These are phyloP conservation scores for Aythya baeri DNA, from an alignment of 2,113 vertebrate genomes.

Conservation along the genomic window DNA sequence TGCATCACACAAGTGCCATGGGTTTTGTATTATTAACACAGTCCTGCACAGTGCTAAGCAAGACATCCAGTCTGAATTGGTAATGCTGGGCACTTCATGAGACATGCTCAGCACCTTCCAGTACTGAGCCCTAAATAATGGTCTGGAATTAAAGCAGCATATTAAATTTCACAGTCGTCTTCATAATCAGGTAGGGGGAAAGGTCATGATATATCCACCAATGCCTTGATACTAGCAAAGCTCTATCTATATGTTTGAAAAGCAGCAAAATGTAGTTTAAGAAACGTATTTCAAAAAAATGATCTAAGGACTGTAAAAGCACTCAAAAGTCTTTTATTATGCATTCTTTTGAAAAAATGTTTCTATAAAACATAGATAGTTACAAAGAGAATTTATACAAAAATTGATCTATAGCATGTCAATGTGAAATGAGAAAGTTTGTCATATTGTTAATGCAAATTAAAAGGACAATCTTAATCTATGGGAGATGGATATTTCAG, in stretches of 20 bases:
- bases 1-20: background rate
- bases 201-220: background rate
- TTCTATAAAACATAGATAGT: background rate
- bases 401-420: background rate
- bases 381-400: background rate
- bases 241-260: slow-evolving; percentile 17
- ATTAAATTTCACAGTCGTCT: slow-evolving; percentile 36
- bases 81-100: background rate
- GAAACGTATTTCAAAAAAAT: slow-evolving; percentile 34
- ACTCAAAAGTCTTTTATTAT: background rate
- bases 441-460: background rate
- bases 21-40: background rate
- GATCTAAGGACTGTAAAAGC: background rate
- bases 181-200: slow-evolving; percentile 7
- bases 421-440: background rate
- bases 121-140: background rate
- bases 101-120: background rate
- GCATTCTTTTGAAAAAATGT: background rate
- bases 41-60: rapidly evolving
- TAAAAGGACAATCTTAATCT: background rate
- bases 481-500: background rate
- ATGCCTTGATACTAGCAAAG: background rate
- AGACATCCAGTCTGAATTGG: background rate
- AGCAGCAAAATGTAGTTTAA: slow-evolving; percentile 29
- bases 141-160: slow-evolving; percentile 13